Base-by-base conservation (phyloP, 2,113 vertebrate species). In the Furnarius figulus region DNA sequence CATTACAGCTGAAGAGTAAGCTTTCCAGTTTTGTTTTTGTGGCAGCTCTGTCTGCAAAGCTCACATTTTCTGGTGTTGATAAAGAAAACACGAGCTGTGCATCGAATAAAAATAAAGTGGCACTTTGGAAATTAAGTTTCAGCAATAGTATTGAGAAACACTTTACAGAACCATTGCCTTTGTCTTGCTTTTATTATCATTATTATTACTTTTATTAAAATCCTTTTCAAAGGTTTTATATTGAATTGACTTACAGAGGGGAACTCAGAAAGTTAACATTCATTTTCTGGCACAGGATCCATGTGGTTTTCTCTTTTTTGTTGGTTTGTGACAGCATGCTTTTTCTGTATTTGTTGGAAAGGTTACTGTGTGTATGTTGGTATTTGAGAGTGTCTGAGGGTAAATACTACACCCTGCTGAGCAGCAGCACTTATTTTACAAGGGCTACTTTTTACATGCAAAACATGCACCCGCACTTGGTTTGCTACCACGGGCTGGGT, bases 91-190 rank as follows among this genome's bases (percentile, higher is more conserved):
- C 1, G 14, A 66, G 50, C 35, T 84, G 42, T 90, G 23, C 27
- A 4, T 52, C 73, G 68, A 83, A 62, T 87, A 75, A 82, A 78
- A 87, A 82, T 68, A 30, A 83, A 95, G 50, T 58, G 35, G 42
- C 33, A 52, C 39, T 87, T 84, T 56, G 61, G 87, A 95, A 92
- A 87, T 95, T 55, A 89, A 67, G 40, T 89, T 93, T 62, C 42
- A 63, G 33, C 5, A 3, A 53, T 14, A 68, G 40, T 65, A 75
- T 56, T 95, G 91, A 89, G 89, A 93, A 92, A 75, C 70, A 30
- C n/a, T 68, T 92, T 46, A 56, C 23, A 76, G 66, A 92, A 65
- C n/a, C 6, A 31, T 72, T 93, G 21, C 74, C 72, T 91, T 89
- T 65, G 21, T 79, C 42, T 85, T 46, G 27, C 39, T 85, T 85